Conservation (phyloP, 2,797 vertebrate species). For the Rhodeus uyekii region DNA sequence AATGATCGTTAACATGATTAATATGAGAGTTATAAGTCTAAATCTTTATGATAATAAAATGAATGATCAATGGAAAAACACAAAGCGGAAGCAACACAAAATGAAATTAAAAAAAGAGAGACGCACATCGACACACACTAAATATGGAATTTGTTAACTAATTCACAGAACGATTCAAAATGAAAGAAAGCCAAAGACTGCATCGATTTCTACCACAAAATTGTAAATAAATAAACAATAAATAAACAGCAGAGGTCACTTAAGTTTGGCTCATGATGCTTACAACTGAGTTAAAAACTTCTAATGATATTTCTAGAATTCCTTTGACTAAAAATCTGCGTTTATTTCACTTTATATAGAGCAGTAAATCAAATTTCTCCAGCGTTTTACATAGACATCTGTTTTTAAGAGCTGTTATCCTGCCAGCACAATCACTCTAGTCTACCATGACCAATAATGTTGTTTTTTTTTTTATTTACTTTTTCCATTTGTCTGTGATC, state of each 20-base stretch:
- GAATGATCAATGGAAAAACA: conserved; percentile 23
- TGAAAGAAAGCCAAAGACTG: conserved; percentile 44
- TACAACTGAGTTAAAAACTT: neutral
- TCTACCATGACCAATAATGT: neutral
- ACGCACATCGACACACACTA: conserved; percentile 38
- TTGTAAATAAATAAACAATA: conserved; percentile 16
- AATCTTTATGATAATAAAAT: neutral
- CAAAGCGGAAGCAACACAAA: conserved; percentile 35
- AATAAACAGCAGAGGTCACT: neutral
- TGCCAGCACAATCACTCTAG: neutral
- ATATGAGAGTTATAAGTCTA: neutral
- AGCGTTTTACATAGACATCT: neutral
- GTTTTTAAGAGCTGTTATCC: neutral
- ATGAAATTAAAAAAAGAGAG: conserved; percentile 24
- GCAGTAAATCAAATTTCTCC: neutral
- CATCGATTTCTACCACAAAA: conserved; percentile 32
- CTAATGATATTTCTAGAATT: neutral
- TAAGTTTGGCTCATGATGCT: neutral
- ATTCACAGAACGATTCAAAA: conserved; percentile 35
- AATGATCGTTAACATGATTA: conserved; percentile 19
- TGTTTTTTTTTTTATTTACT: no score
- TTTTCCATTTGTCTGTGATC: neutral
- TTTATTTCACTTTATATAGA: conserved; percentile 1
- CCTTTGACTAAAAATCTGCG: neutral
- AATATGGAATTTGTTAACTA: conserved; percentile 38